Evolutionary conservation across 2,797 vertebrate species (phyloP).

Genomic region (Streptopelia turtur): DNA sequence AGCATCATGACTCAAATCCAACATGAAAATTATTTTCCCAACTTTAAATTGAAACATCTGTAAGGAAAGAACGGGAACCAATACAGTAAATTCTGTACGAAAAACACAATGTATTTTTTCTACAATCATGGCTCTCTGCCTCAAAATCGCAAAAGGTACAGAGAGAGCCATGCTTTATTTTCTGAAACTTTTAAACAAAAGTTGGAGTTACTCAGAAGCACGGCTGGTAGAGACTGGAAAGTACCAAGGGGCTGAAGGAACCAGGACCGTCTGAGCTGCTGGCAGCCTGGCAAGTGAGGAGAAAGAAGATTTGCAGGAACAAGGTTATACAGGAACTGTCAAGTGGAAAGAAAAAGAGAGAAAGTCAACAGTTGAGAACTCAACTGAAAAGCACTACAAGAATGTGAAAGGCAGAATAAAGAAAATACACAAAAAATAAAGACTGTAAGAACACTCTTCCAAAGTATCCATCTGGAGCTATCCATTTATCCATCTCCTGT

Average conservation of each 20-base stretch:
- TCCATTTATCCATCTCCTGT: no score
- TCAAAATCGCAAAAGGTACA: conserved; percentile 5
- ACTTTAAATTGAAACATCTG: conserved; percentile 78
- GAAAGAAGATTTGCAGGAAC: conserved; percentile 34
- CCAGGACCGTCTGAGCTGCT: not conserved
- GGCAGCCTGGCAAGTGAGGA: conserved; percentile 26
- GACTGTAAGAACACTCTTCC: not conserved
- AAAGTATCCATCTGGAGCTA: not conserved
- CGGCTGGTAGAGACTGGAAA: not conserved
- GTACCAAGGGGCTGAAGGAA: not conserved
- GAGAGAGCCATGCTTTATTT: not conserved
- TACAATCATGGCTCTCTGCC: not conserved
- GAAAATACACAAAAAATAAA: not conserved
- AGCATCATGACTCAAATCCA: conserved; percentile 66
- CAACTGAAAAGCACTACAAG: not conserved
- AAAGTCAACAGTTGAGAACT: not conserved
- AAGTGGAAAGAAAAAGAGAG: not conserved
- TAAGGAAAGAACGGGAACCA: not conserved
- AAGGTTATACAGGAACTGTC: conserved; percentile 45
- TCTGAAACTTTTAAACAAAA: not conserved
- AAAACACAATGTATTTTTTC: not conserved
- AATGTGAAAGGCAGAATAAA: not conserved
- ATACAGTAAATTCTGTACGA: not conserved
- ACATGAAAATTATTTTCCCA: conserved; percentile 63
- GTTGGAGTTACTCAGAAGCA: not conserved